Conservation (phyloP, 1,140 invertebrate species). For the Neuroterus valhalla region DNA sequence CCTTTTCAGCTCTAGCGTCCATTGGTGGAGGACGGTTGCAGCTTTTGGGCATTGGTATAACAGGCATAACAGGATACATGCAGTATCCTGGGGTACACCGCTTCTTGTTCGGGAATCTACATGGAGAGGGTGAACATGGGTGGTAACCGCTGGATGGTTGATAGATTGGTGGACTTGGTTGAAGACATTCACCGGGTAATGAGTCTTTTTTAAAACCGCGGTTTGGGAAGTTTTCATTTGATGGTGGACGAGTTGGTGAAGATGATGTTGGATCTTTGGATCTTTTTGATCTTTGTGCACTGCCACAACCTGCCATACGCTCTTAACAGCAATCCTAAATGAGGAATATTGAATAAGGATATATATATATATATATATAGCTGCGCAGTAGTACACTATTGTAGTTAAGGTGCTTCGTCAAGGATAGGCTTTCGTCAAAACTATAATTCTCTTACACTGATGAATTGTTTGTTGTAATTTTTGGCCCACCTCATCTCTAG, state of each 20-base stretch:
- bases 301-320: neutral
- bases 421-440: no score
- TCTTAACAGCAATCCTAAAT: neutral
- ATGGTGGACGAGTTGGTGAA: neutral
- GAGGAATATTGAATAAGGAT: no score
- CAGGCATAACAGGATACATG: no score
- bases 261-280: no score
- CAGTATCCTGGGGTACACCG: slow-evolving; percentile 44
- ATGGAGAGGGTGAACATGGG: slow-evolving; percentile 42
- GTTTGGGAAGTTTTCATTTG: neutral
- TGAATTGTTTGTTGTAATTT: no score
- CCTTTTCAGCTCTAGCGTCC: slow-evolving; percentile 48
- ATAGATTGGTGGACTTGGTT: neutral
- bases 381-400: no score
- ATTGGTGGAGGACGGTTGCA: slow-evolving; percentile 62
- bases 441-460: no score
- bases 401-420: no score
- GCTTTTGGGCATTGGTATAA: slow-evolving; percentile 51
- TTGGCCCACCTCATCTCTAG: no score
- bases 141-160: slow-evolving; percentile 35
- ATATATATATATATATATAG: no score
- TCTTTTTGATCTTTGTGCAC: neutral
- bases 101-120: slow-evolving; percentile 48
- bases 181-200: no score
- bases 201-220: no score